phyloP scores from a whole-genome alignment of 1,140 invertebrate genomes.

The Microplitis demolitor region DNA sequence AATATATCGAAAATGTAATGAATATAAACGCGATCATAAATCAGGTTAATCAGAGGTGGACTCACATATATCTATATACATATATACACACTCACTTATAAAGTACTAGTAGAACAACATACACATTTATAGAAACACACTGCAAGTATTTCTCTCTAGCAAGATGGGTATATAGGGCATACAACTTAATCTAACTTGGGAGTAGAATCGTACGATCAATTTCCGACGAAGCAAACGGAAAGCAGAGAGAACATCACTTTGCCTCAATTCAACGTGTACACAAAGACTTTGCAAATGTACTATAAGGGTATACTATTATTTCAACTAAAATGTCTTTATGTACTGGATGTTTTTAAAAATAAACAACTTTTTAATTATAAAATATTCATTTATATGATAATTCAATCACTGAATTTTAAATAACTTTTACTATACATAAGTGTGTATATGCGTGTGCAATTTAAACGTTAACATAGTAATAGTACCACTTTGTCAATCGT shows the following conservation, averaged over 20 bases:
- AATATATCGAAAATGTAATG: not conserved
- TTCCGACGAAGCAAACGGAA: constrained; percentile 21
- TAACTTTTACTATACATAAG: too few relatives aligned
- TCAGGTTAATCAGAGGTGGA: constrained; percentile 33
- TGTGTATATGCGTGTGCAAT: too few relatives aligned
- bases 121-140: too few relatives aligned
- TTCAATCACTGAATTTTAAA: too few relatives aligned
- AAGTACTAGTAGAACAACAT: too few relatives aligned
- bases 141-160: constrained; percentile 21
- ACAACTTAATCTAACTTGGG: constrained; percentile 36
- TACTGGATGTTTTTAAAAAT: too few relatives aligned
- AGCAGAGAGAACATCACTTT: not conserved
- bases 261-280: constrained; percentile 9
- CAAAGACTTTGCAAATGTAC: constrained; percentile 11
- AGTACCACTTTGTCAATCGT: too few relatives aligned
- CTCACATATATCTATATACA: too few relatives aligned
- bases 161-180: constrained; percentile 23
- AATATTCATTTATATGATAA: too few relatives aligned
- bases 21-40: constrained; percentile 18
- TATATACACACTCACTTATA: too few relatives aligned
- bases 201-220: constrained; percentile 28
- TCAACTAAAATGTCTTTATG: not conserved
- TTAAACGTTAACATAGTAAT: too few relatives aligned
- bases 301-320: not conserved
- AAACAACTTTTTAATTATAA: too few relatives aligned